Conservation (phyloP, 2,113 vertebrate genomes). For the Apodemus sylvaticus region DNA sequence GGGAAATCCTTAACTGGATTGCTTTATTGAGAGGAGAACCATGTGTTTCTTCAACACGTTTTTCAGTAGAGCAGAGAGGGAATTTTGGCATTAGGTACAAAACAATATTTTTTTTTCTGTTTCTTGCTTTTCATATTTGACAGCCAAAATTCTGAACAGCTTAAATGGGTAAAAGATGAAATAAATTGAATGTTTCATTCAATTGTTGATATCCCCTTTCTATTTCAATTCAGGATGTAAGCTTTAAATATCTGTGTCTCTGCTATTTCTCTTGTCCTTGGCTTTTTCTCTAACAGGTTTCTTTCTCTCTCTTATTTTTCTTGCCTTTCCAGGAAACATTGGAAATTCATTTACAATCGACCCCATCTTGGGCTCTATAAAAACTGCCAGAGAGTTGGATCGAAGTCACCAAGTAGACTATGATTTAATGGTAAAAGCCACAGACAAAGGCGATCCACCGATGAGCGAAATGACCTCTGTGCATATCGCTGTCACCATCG, state of each 20-base stretch:
- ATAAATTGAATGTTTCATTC: neutral
- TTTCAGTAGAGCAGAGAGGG: neutral
- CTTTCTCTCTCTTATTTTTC: neutral
- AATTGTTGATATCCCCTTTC: neutral
- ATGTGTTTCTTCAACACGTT: neutral
- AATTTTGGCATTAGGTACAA: neutral
- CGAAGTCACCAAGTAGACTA: conserved; percentile 90
- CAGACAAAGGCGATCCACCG: conserved; percentile 91
- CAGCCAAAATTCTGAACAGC: neutral
- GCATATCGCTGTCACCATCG: conserved; percentile 91
- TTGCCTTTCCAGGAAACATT: conserved; percentile 90
- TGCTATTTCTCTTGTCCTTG: neutral
- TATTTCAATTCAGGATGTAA: neutral
- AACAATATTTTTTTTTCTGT: neutral
- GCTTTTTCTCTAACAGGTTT: conserved; percentile 39
- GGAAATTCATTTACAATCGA: conserved; percentile 95
- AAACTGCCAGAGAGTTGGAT: conserved; percentile 94
- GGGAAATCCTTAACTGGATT: neutral
- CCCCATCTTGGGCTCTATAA: conserved; percentile 93
- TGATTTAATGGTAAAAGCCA: conserved; percentile 93
- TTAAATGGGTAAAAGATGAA: neutral
- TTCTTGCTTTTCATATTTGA: neutral
- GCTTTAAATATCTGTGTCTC: neutral
- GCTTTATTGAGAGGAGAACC: neutral
- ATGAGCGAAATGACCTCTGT: conserved; percentile 91